Percentiles rank a stretch among this genome's conserved stretches.
Conservation (phyloP, 2,113 vertebrate species). For the Smithornis capensis region DNA sequence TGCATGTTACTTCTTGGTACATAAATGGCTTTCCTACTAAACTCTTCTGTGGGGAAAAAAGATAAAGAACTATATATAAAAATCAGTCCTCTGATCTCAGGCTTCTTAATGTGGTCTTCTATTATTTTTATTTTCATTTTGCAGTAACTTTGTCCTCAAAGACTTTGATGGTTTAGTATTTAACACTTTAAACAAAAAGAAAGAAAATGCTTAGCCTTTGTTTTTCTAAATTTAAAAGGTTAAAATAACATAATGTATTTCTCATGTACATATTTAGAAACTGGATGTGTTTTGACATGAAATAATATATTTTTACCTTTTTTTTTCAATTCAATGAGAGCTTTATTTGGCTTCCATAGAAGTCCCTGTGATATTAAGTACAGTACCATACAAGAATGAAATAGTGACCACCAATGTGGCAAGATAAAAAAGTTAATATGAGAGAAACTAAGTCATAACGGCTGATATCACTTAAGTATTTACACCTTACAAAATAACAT, state of each 20-base stretch:
- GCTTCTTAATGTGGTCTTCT: neutral
- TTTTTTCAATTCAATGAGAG: neutral
- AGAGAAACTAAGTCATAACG: neutral
- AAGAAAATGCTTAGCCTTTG: accelerated
- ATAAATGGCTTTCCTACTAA: neutral
- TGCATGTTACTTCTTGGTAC: neutral
- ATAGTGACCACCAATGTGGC: neutral
- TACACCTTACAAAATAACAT: neutral
- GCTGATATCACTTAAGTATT: neutral
- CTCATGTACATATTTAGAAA: neutral
- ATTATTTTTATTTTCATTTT: neutral
- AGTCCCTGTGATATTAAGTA: neutral
- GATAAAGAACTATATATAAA: neutral
- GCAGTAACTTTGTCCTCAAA: neutral
- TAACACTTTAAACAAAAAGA: neutral
- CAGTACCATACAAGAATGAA: neutral
- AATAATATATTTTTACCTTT: neutral
- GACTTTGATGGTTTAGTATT: neutral
- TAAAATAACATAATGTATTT: neutral
- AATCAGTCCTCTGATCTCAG: neutral
- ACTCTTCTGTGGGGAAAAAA: neutral
- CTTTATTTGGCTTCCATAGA: neutral
- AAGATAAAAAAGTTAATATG: neutral
- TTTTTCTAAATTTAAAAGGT: neutral
- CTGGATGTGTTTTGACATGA: neutral